Evolutionary conservation across 2,888 invertebrate genomes (phyloP).

Genomic region (Alcis repandata): DNA sequence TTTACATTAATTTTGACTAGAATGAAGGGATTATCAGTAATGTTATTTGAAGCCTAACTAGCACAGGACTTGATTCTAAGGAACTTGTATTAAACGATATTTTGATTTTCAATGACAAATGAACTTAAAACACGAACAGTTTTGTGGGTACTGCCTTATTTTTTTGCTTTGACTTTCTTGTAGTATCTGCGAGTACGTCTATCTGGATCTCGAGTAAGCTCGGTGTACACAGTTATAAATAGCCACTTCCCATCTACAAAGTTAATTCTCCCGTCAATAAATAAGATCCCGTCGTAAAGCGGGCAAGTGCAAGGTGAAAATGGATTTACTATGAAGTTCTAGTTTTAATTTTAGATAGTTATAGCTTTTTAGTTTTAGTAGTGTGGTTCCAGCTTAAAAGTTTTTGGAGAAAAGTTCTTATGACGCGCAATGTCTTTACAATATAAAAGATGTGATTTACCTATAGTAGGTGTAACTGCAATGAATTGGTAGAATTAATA

Average conservation of each 20-base stretch:
- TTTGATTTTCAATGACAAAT: no score
- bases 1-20: no score
- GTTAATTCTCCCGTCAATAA: conserved; percentile 30
- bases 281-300: conserved; percentile 30
- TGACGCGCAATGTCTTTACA: not conserved
- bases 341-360: conserved; percentile 11
- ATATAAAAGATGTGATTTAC: no score
- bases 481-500: not conserved
- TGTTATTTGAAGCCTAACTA: no score
- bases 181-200: not conserved
- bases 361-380: not conserved
- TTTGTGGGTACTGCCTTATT: no score
- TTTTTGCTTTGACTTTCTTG: not conserved
- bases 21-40: no score
- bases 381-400: conserved; percentile 11
- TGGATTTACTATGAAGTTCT: conserved; percentile 45
- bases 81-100: no score
- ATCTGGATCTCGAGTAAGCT: conserved; percentile 4
- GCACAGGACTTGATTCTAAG: no score
- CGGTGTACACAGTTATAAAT: conserved; percentile 14
- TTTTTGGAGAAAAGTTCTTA: not conserved
- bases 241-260: conserved; percentile 20
- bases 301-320: conserved; percentile 48
- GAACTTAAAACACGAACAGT: no score
- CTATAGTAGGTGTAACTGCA: no score